Evolutionary conservation across 2,888 invertebrate species (phyloP), one percentile per base, ranked within the genome.

Genomic region (Pachymerium ferrugineum): DNA sequence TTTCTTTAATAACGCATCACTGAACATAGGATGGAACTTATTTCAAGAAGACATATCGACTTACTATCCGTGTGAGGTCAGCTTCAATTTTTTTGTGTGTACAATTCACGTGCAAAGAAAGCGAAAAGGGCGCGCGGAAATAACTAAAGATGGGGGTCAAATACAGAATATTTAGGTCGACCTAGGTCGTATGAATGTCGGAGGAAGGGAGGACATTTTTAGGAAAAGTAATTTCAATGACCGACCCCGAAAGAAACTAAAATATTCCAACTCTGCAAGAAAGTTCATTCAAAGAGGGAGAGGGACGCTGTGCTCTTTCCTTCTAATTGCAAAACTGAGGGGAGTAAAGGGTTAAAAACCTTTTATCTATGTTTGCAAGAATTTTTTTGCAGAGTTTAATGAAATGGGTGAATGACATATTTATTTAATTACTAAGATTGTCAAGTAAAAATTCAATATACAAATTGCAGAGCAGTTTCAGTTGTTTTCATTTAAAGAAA

Each of bases 21-120:
- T 62, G 62, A 22, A 22, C 62, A 25, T 25, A 62, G 22, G 22
- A 28, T 62, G 62, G 62, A 62, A 62, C 25, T 62, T 62, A 62
- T n/a, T 62, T 62, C 28, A 28, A 62, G 62, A 62, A 28, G 62
- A 62, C 62, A 62, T 62, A 62, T 62, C 62, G 62, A 62, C 62
- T 62, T 62, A 62, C 28, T 25, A 62, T 28, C 62, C 5, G 12
- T 25, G 14, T 28, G 62, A 28, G 62, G 62, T 22, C 62, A 25
- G 28, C 28, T 62, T 62, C 28, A 62, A 12, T 62, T n/a, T n/a
- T 62, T 62, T 54, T 62, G 5, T n/a, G 14, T n/a, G 62, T 62
- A n/a, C 62, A n/a, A 62, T 28, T 1, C 62, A 62, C 62, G 62
- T 62, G 62, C 62, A 62, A 62, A 62, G 62, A 62, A 62, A 62